A percentile compares a stretch with the other conserved stretches of the same genome.
These are phyloP conservation scores for Diadophis punctatus DNA, from an alignment of 2,113 vertebrate genomes.

Conservation along the genomic window DNA sequence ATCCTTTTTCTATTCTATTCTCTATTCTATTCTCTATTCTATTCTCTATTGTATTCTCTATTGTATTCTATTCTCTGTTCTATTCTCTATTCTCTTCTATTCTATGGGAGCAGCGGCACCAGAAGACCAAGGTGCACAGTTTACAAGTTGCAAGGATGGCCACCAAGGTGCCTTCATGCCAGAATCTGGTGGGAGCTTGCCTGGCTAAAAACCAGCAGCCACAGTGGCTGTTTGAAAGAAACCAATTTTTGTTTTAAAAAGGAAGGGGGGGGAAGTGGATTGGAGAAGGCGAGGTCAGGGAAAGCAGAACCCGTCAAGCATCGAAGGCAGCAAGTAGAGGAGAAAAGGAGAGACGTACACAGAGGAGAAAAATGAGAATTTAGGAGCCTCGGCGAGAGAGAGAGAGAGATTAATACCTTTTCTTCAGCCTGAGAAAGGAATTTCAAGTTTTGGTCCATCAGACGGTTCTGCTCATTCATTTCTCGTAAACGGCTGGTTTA, in stretches of 20 bases:
- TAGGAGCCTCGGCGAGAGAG: not conserved
- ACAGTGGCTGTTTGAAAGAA: not conserved
- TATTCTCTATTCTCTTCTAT: too few relatives aligned
- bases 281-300: conserved; percentile 18
- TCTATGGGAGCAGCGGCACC: too few relatives aligned
- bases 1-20: too few relatives aligned
- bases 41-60: too few relatives aligned
- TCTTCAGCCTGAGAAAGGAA: conserved; percentile 87
- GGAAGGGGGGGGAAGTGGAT: too few relatives aligned
- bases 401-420: conserved; percentile 80
- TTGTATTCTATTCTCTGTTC: too few relatives aligned
- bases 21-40: too few relatives aligned
- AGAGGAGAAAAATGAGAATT: conserved; percentile 37
- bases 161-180: not conserved
- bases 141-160: not conserved
- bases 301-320: conserved; percentile 10
- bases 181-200: not conserved
- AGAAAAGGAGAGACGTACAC: not conserved
- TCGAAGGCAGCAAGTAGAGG: conserved; percentile 1
- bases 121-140: not conserved
- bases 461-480: conserved; percentile 85
- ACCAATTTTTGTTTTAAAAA: not conserved
- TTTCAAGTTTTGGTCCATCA: conserved; percentile 90
- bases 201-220: not conserved
- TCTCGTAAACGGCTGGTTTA: conserved; percentile 86